Conservation (phyloP, 2,797 vertebrate species). For the Leptoclinus maculatus region DNA sequence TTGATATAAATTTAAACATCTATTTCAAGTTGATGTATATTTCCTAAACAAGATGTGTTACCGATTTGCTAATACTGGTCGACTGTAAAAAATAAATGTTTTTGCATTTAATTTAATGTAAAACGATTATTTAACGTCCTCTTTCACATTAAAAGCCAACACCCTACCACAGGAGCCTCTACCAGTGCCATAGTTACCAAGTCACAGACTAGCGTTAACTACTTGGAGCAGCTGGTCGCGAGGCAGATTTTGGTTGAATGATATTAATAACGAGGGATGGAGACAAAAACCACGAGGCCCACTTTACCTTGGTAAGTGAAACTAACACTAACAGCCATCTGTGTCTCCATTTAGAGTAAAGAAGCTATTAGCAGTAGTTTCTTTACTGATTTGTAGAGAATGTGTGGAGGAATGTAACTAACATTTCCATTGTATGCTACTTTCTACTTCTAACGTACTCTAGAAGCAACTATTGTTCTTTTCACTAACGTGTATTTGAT, state of each 20-base stretch:
- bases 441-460: neutral
- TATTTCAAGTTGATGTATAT: neutral
- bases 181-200: conserved; percentile 43
- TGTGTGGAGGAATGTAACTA: neutral
- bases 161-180: neutral
- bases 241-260: neutral
- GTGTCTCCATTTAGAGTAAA: neutral
- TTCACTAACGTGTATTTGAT: neutral
- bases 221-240: neutral
- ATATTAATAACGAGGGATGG: conserved; percentile 4
- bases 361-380: neutral
- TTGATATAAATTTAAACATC: neutral
- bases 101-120: neutral
- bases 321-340: neutral
- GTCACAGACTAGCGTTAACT: conserved; percentile 23
- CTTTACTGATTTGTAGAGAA: neutral
- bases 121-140: neutral
- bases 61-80: neutral
- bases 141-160: neutral
- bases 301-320: conserved; percentile 53
- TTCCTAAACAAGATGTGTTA: neutral
- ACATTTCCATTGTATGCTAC: neutral
- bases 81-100: neutral
- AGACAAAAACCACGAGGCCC: neutral
- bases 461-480: neutral